phyloP scores from a whole-genome alignment of 2,797 vertebrate genomes.

The Yasuhikotakia modesta region DNA sequence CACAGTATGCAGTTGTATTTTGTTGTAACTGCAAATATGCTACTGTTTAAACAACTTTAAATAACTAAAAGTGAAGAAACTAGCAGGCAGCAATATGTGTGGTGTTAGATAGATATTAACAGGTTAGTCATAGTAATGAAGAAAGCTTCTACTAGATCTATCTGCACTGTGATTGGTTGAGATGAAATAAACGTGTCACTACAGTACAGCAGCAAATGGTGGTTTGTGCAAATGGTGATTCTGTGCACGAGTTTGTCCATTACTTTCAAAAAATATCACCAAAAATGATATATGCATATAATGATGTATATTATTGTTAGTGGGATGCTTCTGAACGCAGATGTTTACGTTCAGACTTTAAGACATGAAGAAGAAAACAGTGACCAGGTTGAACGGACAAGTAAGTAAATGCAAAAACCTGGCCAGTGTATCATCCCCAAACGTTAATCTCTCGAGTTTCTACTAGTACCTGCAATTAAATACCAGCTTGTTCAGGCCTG shows the following conservation, averaged over 20 bases:
- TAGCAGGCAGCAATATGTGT: background rate
- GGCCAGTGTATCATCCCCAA: background rate
- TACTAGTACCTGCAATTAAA: slow-evolving; percentile 23
- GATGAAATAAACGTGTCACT: background rate
- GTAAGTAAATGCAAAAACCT: background rate
- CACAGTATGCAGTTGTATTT: background rate
- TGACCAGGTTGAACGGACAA: background rate
- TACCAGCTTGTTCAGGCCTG: slow-evolving; percentile 44
- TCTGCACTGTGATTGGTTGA: background rate
- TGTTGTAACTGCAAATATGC: background rate
- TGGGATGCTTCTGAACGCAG: too few relatives aligned
- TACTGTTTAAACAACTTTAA: background rate
- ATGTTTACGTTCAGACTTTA: too few relatives aligned
- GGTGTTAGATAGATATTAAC: background rate
- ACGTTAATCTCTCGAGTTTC: slow-evolving; percentile 51
- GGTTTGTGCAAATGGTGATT: background rate
- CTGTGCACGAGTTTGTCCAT: background rate
- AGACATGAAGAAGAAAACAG: background rate
- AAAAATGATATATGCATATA: too few relatives aligned
- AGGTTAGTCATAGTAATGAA: background rate
- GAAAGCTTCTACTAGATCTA: background rate
- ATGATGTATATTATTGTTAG: too few relatives aligned
- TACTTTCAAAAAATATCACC: background rate
- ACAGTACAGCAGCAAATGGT: background rate
- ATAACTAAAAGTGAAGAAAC: background rate